A percentile compares a stretch with the other conserved stretches of the same genome.
Conservation (phyloP, 2,113 vertebrate genomes). For the Atrichornis clamosus region DNA sequence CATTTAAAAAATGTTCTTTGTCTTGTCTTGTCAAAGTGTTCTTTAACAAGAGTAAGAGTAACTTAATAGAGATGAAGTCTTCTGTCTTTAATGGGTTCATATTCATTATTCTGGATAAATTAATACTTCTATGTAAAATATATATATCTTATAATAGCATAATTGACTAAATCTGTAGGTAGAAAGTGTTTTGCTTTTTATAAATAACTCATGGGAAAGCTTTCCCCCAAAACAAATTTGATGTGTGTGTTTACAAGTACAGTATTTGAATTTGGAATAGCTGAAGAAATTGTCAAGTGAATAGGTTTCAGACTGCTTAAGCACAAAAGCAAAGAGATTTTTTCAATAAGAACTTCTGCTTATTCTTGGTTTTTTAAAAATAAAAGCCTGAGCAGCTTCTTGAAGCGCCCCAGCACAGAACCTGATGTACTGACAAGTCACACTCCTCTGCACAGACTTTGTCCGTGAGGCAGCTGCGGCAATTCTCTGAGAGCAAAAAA, state of each 20-base stretch:
- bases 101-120: not conserved
- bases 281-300: not conserved
- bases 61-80: not conserved
- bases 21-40: not conserved
- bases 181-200: not conserved
- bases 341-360: not conserved
- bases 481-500: constrained; percentile 36
- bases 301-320: not conserved
- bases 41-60: not conserved
- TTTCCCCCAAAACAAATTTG: constrained; percentile 4
- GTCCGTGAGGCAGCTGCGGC: constrained; percentile 11
- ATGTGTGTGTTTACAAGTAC: not conserved
- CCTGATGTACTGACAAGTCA: constrained; percentile 49
- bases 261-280: not conserved
- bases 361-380: not conserved
- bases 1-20: not conserved
- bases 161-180: constrained; percentile 28
- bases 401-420: not conserved
- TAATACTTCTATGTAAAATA: not conserved
- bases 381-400: constrained; percentile 3
- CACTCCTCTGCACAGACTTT: constrained; percentile 36
- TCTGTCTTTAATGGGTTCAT: not conserved
- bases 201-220: not conserved
- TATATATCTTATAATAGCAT: not conserved
- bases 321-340: not conserved